Percentiles rank a stretch among this genome's conserved stretches.
Evolutionary conservation across 2,797 vertebrate species (phyloP).

Genomic region (Trachurus trachurus): DNA sequence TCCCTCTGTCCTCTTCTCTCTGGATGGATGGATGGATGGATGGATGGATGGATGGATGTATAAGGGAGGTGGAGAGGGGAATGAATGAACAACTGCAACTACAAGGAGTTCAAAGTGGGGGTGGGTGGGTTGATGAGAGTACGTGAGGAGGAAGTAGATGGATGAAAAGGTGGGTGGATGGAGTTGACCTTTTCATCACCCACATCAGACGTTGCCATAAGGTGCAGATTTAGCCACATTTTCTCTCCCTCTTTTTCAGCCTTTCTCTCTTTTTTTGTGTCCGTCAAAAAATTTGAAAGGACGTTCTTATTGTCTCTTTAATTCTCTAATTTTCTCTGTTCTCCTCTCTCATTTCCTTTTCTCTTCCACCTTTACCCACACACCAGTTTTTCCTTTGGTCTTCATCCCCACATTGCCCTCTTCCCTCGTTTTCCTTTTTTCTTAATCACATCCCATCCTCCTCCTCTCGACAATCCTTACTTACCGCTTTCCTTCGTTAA

Average conservation of each 20-base stretch:
- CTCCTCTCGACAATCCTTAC: background rate
- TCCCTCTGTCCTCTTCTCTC: slow-evolving; percentile 53
- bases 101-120: slow-evolving; percentile 24
- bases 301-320: too few relatives aligned
- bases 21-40: slow-evolving; percentile 62
- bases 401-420: background rate
- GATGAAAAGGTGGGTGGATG: slow-evolving; percentile 33
- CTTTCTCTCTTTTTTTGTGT: background rate
- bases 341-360: background rate
- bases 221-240: background rate
- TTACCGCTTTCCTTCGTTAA: slow-evolving; percentile 18
- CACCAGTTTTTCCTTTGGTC: background rate
- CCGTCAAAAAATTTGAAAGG: background rate
- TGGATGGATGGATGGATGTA: slow-evolving; percentile 61
- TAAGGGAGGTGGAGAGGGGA: slow-evolving; percentile 4
- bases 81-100: slow-evolving; percentile 50
- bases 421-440: background rate
- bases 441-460: background rate
- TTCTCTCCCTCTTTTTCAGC: background rate
- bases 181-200: slow-evolving; percentile 60
- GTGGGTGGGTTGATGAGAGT: slow-evolving; percentile 9
- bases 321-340: background rate
- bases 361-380: background rate
- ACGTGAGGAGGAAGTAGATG: slow-evolving; percentile 49
- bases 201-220: slow-evolving; percentile 12